Conservation (phyloP, 2,888 invertebrate genomes). For the Neoaliturus tenellus region DNA sequence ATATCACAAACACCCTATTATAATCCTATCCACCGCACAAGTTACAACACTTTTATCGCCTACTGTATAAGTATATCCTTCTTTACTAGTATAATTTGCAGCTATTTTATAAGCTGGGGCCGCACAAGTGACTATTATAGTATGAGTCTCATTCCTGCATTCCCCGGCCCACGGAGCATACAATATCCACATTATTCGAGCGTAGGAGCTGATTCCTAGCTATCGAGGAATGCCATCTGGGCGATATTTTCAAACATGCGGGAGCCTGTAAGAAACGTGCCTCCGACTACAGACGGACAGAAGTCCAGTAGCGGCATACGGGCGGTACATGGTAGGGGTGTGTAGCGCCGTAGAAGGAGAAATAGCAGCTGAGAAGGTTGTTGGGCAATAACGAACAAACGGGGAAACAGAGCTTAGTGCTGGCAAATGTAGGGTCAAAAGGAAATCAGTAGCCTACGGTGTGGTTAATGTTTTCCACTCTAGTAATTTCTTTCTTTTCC, state of each 20-base stretch:
- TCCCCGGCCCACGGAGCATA: background rate
- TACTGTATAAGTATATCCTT: no score
- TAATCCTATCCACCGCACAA: no score
- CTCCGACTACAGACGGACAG: background rate
- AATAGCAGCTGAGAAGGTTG: background rate
- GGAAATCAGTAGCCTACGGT: no score
- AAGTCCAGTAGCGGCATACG: slow-evolving; percentile 4
- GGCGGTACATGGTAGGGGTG: background rate
- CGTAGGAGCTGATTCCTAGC: background rate
- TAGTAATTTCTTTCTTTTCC: no score
- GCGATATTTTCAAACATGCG: slow-evolving; percentile 22
- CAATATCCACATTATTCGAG: slow-evolving; percentile 21
- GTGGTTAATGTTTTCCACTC: no score
- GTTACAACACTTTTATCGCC: no score
- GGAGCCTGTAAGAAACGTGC: slow-evolving; percentile 1
- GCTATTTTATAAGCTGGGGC: background rate
- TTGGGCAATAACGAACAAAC: no score
- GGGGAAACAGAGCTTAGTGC: no score
- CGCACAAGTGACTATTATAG: background rate
- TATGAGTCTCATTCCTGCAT: background rate
- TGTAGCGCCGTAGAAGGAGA: no score
- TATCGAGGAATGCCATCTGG: slow-evolving; percentile 31
- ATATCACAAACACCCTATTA: no score
- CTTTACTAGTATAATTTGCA: background rate
- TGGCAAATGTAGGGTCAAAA: no score